phyloP scores from a whole-genome alignment of 2,113 vertebrate species.

The Heterochromis multidens region DNA sequence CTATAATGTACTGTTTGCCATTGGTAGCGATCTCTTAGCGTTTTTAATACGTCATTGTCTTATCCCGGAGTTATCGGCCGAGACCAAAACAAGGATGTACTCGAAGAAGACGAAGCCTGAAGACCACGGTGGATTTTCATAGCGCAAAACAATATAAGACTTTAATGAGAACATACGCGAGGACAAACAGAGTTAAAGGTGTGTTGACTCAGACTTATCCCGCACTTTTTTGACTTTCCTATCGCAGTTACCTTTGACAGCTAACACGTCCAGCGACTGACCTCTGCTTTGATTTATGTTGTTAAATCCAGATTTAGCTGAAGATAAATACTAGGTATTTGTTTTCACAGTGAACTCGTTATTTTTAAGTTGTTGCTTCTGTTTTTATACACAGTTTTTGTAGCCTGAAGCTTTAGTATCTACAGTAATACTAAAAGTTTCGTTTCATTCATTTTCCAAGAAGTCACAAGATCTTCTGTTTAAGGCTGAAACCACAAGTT shows the following conservation, averaged over 20 bases:
- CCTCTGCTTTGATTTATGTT: fast-evolving
- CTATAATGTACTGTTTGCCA: not conserved
- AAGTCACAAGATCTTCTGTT: not conserved
- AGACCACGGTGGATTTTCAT: not conserved
- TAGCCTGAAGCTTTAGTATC: not conserved
- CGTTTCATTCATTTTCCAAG: not conserved
- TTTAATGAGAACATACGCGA: not conserved
- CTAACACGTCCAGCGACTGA: not conserved
- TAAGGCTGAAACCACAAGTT: no score
- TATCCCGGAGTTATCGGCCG: not conserved
- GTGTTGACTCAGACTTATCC: not conserved
- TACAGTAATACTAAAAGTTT: not conserved
- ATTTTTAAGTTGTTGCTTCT: not conserved
- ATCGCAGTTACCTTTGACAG: not conserved
- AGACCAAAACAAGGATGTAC: slow-evolving; percentile 6
- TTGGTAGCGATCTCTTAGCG: fast-evolving
- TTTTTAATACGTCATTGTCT: not conserved
- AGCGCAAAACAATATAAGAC: not conserved
- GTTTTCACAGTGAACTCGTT: not conserved
- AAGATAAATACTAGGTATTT: not conserved
- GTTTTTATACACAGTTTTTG: not conserved
- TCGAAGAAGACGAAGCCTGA: not conserved
- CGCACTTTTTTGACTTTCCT: not conserved
- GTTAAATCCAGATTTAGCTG: fast-evolving
- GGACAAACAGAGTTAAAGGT: not conserved